phyloP scores from a whole-genome alignment of 1,140 invertebrate genomes.

The Glossosoma conforme region DNA sequence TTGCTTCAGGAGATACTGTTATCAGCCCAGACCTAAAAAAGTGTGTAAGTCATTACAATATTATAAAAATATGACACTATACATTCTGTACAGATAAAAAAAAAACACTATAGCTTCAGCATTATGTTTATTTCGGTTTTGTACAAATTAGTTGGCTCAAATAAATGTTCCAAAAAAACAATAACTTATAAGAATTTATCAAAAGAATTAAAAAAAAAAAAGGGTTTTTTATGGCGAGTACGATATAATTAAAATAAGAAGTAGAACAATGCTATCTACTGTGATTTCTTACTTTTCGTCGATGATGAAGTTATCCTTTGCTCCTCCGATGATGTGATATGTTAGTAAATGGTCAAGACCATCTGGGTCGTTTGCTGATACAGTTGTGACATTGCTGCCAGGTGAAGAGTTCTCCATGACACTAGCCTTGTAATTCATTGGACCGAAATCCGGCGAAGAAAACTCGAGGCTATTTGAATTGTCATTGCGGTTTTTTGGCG shows the following conservation, averaged over 20 bases:
- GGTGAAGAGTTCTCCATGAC: constrained; percentile 65
- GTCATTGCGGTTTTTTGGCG: constrained; percentile 24
- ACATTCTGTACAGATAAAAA: not conserved
- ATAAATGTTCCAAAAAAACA: too few relatives aligned
- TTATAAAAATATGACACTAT: not conserved
- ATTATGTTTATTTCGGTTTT: too few relatives aligned
- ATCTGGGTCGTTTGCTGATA: constrained; percentile 71
- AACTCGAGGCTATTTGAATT: constrained; percentile 6
- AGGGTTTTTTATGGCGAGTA: too few relatives aligned
- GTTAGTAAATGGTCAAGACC: constrained; percentile 63
- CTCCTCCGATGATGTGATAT: constrained; percentile 69
- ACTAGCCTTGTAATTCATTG: constrained; percentile 61
- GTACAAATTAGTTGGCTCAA: too few relatives aligned
- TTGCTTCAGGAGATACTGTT: constrained; percentile 66
- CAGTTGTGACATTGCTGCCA: constrained; percentile 64
- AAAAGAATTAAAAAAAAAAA: too few relatives aligned
- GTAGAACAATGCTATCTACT: not conserved
- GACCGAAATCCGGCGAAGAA: constrained; percentile 45
- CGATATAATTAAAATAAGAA: constrained; percentile 8
- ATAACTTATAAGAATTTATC: too few relatives aligned
- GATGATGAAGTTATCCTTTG: constrained; percentile 76
- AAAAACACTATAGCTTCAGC: too few relatives aligned
- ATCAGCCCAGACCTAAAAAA: constrained; percentile 62
- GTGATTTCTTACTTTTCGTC: constrained; percentile 55
- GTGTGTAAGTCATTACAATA: not conserved